Conservation (phyloP, 2,113 vertebrate species). For the Phaetusa simplex region DNA sequence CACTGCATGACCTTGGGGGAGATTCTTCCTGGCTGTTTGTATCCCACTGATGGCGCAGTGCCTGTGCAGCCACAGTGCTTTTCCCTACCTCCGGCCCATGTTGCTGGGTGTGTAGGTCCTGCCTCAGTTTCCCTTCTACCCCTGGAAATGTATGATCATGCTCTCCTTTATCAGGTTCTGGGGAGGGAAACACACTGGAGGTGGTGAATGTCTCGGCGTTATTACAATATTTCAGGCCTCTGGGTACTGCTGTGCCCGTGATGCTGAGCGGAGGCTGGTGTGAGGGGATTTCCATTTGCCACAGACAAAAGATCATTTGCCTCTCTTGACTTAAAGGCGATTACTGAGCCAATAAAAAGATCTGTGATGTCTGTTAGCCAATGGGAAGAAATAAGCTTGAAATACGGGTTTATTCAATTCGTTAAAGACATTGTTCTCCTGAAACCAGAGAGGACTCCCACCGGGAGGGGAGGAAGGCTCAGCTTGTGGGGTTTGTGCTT, state of each 20-base stretch:
- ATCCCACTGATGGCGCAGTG: background rate
- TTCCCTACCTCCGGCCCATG: background rate
- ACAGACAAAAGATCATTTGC: background rate
- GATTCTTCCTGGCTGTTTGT: background rate
- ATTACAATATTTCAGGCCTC: background rate
- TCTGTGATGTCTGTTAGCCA: background rate
- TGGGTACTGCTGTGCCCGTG: background rate
- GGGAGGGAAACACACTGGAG: background rate
- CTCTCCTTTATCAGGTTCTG: background rate
- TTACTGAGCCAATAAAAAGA: background rate
- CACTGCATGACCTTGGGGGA: background rate
- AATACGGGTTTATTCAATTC: background rate
- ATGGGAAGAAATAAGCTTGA: background rate
- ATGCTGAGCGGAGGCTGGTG: background rate
- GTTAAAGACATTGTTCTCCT: background rate
- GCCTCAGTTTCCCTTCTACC: background rate
- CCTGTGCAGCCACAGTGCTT: background rate
- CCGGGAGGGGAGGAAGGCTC: background rate
- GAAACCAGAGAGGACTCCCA: background rate
- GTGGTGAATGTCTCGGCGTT: background rate
- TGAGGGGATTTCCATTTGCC: slow-evolving; percentile 56
- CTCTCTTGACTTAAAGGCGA: background rate
- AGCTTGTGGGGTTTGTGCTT: background rate
- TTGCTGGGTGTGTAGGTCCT: background rate
- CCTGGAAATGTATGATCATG: background rate